Percentiles rank a stretch among this genome's conserved stretches.
Conservation (phyloP, 2,113 vertebrate species). For the Tenebrosternarchus preto region DNA sequence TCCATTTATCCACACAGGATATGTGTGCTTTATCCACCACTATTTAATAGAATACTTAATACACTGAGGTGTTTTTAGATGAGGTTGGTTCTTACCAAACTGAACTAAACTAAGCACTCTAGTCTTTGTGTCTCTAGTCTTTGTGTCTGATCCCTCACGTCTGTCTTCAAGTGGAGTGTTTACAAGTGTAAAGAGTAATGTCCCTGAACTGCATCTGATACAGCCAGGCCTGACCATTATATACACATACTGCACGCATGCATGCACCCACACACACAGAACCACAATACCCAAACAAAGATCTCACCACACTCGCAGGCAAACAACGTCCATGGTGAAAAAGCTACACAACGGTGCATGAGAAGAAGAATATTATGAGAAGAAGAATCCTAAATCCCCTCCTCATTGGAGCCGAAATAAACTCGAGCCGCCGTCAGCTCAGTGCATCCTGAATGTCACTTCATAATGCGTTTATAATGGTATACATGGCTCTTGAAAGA, state of each 20-base stretch:
- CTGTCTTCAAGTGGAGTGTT: too few species aligned
- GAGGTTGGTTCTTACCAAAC: too few species aligned
- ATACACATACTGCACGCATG: not conserved
- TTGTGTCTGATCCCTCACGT: too few species aligned
- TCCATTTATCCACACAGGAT: too few species aligned
- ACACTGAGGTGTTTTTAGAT: too few species aligned
- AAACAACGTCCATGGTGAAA: not conserved
- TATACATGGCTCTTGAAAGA: conserved; percentile 45
- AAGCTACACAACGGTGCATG: not conserved
- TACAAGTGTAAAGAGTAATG: not conserved
- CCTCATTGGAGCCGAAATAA: conserved; percentile 7
- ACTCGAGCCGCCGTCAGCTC: conserved; percentile 8
- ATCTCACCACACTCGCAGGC: too few species aligned
- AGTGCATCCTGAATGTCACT: conserved; percentile 30
- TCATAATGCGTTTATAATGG: conserved; percentile 46
- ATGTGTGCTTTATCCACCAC: too few species aligned
- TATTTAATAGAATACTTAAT: too few species aligned
- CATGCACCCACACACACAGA: not conserved
- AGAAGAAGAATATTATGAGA: too few species aligned
- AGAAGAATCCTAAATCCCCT: not conserved
- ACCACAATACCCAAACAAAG: too few species aligned
- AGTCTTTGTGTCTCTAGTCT: too few species aligned
- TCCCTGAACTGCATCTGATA: not conserved
- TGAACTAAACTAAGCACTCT: too few species aligned
- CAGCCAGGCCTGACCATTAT: not conserved